These are phyloP conservation scores for Phrynosoma blainvillii DNA, from an alignment of 2,113 vertebrate species.

Conservation along the genomic window DNA sequence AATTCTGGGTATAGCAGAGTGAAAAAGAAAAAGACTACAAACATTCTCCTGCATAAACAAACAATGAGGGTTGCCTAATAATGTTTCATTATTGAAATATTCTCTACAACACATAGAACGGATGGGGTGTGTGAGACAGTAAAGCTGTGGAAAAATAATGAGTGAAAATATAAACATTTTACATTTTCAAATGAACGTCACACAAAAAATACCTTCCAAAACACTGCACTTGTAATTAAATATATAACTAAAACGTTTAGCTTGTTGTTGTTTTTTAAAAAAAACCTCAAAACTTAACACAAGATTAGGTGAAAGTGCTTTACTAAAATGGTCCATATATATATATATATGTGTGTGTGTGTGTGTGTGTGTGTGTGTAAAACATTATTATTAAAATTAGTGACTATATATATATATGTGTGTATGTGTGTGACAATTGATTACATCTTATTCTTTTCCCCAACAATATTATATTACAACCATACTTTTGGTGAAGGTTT, in stretches of 20 bases:
- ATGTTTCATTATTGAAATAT: constrained; percentile 28
- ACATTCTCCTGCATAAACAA: not conserved
- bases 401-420: no score
- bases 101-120: constrained; percentile 30
- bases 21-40: constrained; percentile 28
- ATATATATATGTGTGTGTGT: no score
- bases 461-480: not conserved
- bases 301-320: constrained; percentile 12
- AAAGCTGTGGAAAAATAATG: constrained; percentile 46
- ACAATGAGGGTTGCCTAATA: constrained; percentile 40
- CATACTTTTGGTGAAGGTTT: not conserved
- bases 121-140: constrained; percentile 30
- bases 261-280: not conserved
- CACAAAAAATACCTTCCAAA: constrained; percentile 6
- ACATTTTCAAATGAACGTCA: constrained; percentile 17
- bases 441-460: constrained; percentile 9
- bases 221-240: not conserved
- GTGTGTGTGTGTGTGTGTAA: no score
- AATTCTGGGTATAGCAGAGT: constrained; percentile 71
- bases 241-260: not conserved
- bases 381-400: no score
- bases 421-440: not conserved
- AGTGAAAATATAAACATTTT: not conserved
- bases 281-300: not conserved
- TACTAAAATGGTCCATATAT: constrained; percentile 17